These are phyloP conservation scores for Tamias sibiricus DNA, from an alignment of 2,113 vertebrate genomes.

Conservation along the genomic window DNA sequence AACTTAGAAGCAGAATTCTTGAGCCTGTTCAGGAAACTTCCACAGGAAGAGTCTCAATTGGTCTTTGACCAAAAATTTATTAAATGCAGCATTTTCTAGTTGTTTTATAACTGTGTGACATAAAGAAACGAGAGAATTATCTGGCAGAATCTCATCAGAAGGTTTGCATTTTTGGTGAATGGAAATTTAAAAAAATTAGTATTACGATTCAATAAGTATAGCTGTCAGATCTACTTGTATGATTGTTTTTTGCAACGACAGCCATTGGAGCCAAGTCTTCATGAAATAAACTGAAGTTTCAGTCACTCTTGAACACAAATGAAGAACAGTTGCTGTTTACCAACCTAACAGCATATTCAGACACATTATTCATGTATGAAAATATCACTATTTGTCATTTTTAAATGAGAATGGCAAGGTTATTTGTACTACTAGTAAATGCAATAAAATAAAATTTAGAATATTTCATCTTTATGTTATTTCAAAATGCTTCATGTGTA, in stretches of 20 bases:
- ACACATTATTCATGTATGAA: background rate
- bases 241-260: background rate
- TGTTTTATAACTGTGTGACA: background rate
- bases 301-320: background rate
- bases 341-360: background rate
- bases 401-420: background rate
- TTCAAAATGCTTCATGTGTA: background rate
- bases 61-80: slow-evolving; percentile 9
- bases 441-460: background rate
- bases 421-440: background rate
- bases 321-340: background rate
- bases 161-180: background rate
- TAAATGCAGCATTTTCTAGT: slow-evolving; percentile 18
- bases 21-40: slow-evolving; percentile 5
- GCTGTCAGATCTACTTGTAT: background rate
- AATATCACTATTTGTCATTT: background rate
- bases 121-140: slow-evolving; percentile 12
- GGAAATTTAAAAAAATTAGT: background rate
- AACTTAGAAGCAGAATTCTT: slow-evolving; percentile 3
- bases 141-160: slow-evolving; percentile 17
- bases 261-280: slow-evolving; percentile 4
- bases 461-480: background rate
- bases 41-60: background rate
- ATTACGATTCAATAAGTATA: background rate
- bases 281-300: background rate